phyloP scores from a whole-genome alignment of 2,113 vertebrate species.

The Takifugu flavidus region DNA sequence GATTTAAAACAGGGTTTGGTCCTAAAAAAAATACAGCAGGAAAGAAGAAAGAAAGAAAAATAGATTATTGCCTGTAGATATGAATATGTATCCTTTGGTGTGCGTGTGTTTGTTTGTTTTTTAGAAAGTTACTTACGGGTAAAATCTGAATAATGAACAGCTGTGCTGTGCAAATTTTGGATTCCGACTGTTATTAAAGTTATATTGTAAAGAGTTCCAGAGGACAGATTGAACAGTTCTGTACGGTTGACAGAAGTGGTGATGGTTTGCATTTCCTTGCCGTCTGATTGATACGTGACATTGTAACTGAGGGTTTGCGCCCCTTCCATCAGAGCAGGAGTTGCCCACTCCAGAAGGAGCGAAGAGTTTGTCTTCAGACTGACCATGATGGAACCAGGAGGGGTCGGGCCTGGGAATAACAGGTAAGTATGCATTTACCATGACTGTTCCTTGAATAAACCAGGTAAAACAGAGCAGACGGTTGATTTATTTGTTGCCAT shows the following conservation, averaged over 20 bases:
- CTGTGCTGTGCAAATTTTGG: neutral
- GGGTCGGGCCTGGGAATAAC: constrained; percentile 39
- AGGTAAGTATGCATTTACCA: neutral
- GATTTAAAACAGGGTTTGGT: constrained; percentile 54
- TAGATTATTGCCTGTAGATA: no score
- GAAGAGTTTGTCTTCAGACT: constrained; percentile 21
- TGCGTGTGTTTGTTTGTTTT: neutral
- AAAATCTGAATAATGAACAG: neutral
- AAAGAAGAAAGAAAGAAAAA: neutral
- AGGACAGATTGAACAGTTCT: constrained; percentile 10
- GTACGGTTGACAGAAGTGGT: fast-evolving
- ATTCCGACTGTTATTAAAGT: constrained; percentile 44
- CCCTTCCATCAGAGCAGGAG: constrained; percentile 9
- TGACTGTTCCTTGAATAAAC: no score
- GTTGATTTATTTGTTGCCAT: no score
- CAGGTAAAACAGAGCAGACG: no score
- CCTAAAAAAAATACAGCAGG: constrained; percentile 29
- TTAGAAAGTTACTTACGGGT: constrained; percentile 50
- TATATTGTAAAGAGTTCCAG: constrained; percentile 50
- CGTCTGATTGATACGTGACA: constrained; percentile 20
- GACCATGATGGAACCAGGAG: constrained; percentile 25
- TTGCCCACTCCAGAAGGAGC: constrained; percentile 38
- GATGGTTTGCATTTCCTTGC: fast-evolving
- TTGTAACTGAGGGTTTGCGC: constrained; percentile 31
- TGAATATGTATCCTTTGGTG: no score